A percentile compares a stretch with the other conserved stretches of the same genome.
Evolutionary conservation across 2,888 invertebrate species (phyloP).

Genomic region (Bhutanitis thaidina): DNA sequence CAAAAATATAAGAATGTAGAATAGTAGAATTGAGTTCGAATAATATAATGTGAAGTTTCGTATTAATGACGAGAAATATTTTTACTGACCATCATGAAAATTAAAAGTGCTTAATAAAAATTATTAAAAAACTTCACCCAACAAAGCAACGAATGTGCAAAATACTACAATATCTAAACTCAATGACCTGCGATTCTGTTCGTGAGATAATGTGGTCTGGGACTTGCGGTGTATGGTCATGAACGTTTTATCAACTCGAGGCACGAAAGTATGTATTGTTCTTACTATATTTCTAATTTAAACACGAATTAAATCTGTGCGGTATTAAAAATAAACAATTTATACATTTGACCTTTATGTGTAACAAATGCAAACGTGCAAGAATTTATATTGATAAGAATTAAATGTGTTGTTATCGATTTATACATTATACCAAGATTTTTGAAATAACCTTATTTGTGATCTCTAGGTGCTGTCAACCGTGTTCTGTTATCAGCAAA

Average conservation of each 20-base stretch:
- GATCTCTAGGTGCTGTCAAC: too few relatives aligned
- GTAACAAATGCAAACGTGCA: neutral
- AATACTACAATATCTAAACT: slow-evolving; percentile 32
- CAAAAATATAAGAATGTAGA: too few relatives aligned
- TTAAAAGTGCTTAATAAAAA: slow-evolving; percentile 14
- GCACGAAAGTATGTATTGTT: slow-evolving; percentile 33
- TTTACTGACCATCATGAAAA: slow-evolving; percentile 6
- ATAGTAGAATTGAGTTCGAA: too few relatives aligned
- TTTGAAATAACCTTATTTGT: too few relatives aligned
- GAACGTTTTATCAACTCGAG: slow-evolving; percentile 36
- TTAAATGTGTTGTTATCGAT: too few relatives aligned
- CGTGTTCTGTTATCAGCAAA: too few relatives aligned
- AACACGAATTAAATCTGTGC: neutral
- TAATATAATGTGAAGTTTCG: too few relatives aligned
- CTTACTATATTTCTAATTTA: slow-evolving; percentile 15
- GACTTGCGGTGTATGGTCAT: slow-evolving; percentile 27
- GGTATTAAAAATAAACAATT: neutral
- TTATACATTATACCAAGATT: too few relatives aligned
- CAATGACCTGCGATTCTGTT: slow-evolving; percentile 49
- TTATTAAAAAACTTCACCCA: slow-evolving; percentile 22
- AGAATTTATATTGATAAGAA: neutral
- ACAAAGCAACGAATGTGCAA: slow-evolving; percentile 30
- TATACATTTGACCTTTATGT: slow-evolving; percentile 1
- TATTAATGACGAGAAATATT: neutral
- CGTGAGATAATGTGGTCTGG: slow-evolving; percentile 51